Base-by-base conservation (phyloP, 2,888 invertebrate genomes). In the Octonoba sinensis region DNA sequence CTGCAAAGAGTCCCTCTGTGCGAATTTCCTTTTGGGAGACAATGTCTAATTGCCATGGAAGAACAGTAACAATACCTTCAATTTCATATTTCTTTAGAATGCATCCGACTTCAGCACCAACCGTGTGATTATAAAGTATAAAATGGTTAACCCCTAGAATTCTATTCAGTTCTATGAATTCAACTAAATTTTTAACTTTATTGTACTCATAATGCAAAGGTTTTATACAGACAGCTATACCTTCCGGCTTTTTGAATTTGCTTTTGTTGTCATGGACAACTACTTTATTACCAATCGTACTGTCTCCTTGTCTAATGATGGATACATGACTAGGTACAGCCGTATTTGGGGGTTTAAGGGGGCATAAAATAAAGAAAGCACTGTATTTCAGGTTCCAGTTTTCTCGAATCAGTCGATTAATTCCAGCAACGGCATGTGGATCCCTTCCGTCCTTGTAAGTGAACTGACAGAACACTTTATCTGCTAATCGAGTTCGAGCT, bases 1-100 rank as follows among this genome's bases (percentile, higher is more conserved):
- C 95, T 0, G 96, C 96, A 88, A 96, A 96, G 84, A 95, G 91
- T 6, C 96, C 96, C 88, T 96, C 96, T 1, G 96, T 96, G 84
- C 96, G 93, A 84, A 96, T 96, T 89, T 96, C 96, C 87, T 93
- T 93, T 0, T 96, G 96, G 44, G 93, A 91, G 90, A 95, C 93
- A 83, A 95, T 93, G 85, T 96, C 91, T 87, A 94, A 93, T 67
- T 86, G 86, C 96, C 95, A 95, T 1, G 94, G 93, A 85, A 95
- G 89, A 84, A 95, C 88, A 0, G 93, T 93, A 76, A 94, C 92
- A 13, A 93, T 87, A 18, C 93, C 93, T 85, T 91, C 90, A 83
- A 90, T 89, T 83, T 90, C 90, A 87, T 93, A 95, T 87, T 93
- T 91, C 57, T 91, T 90, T 56, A 96, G 90, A 27, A 95, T 91